phyloP scores from a whole-genome alignment of 2,113 vertebrate species.

The Panthera leo region DNA sequence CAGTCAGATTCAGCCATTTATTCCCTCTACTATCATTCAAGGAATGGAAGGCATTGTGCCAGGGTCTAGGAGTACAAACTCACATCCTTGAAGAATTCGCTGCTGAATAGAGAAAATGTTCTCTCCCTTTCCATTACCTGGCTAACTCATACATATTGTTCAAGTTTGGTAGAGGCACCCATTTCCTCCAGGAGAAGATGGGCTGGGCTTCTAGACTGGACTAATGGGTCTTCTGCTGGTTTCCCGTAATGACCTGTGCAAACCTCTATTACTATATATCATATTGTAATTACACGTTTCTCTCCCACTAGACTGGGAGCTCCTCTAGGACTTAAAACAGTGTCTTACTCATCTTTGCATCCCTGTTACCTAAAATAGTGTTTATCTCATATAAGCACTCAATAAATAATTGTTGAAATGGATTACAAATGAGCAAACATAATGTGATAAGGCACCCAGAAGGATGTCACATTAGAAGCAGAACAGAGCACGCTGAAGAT shows the following conservation, averaged over 20 bases:
- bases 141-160: neutral
- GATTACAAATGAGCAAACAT: neutral
- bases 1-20: neutral
- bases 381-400: neutral
- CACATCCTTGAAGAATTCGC: neutral
- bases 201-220: neutral
- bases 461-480: neutral
- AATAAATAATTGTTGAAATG: neutral
- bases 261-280: neutral
- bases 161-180: neutral
- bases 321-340: neutral
- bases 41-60: neutral
- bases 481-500: neutral
- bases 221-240: neutral
- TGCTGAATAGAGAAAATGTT: neutral
- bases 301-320: neutral
- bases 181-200: neutral
- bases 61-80: neutral
- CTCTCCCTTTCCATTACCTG: neutral
- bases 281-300: neutral
- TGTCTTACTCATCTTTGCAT: neutral
- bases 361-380: neutral
- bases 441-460: neutral
- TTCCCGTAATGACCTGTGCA: neutral
- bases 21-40: neutral